A percentile compares a stretch with the other conserved stretches of the same genome.
These are phyloP conservation scores for Mayetiola destructor DNA, from an alignment of 2,888 invertebrate genomes.

Conservation along the genomic window DNA sequence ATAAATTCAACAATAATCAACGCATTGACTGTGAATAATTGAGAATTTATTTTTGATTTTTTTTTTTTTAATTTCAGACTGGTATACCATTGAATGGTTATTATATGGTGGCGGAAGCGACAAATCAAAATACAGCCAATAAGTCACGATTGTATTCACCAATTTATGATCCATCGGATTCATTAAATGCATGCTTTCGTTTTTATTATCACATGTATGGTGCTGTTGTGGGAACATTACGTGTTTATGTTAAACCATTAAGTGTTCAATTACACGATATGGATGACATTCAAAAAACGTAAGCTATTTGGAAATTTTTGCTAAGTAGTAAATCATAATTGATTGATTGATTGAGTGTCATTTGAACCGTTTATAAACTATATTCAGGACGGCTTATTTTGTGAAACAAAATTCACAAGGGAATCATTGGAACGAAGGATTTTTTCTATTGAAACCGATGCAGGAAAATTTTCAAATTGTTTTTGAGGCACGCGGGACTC, in stretches of 20 bases:
- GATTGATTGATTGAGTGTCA: too few species aligned
- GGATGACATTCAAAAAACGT: conserved; percentile 20
- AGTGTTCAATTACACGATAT: conserved; percentile 22
- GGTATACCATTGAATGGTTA: conserved; percentile 46
- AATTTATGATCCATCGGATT: conserved; percentile 39
- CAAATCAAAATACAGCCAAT: conserved; percentile 45
- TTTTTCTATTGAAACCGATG: conserved; percentile 36
- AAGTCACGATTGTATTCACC: conserved; percentile 62
- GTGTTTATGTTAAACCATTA: conserved; percentile 38
- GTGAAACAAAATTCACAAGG: conserved; percentile 52
- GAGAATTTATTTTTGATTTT: not conserved
- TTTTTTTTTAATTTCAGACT: not conserved
- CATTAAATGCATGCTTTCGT: conserved; percentile 41
- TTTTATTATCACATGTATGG: conserved; percentile 76
- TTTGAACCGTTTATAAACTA: too few species aligned
- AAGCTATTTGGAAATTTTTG: not conserved
- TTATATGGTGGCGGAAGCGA: conserved; percentile 73
- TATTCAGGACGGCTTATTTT: conserved; percentile 39
- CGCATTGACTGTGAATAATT: not conserved
- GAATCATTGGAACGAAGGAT: conserved; percentile 47
- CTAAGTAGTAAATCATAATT: not conserved
- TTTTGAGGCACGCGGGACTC: conserved; percentile 57
- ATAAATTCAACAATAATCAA: not conserved
- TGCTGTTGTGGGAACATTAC: conserved; percentile 40
- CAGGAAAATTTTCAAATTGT: conserved; percentile 47